Conservation (phyloP, 2,888 invertebrate species). For the Melieria omissa region DNA sequence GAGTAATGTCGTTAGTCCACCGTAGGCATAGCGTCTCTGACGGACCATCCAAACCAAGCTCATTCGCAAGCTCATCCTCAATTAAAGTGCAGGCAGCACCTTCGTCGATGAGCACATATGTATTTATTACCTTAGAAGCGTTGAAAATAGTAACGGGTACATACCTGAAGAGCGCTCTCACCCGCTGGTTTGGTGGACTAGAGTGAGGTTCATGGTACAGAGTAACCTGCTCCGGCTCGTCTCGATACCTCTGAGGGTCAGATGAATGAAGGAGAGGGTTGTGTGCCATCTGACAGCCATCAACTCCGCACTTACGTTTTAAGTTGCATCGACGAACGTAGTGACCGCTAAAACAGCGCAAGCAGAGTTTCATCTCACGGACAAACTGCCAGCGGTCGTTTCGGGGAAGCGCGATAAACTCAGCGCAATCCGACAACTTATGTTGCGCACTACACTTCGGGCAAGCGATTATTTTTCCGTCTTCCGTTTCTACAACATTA, state of each 20-base stretch:
- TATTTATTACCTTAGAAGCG: too few relatives aligned
- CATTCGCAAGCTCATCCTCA: slow-evolving; percentile 30
- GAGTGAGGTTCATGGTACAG: too few relatives aligned
- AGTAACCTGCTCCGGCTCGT: too few relatives aligned
- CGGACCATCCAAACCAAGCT: slow-evolving; percentile 36
- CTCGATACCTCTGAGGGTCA: too few relatives aligned
- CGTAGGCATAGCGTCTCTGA: slow-evolving; percentile 33
- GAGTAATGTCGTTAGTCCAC: slow-evolving; percentile 42
- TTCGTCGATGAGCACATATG: slow-evolving; percentile 40
- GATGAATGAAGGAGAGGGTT: too few relatives aligned
- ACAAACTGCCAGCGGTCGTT: slow-evolving; percentile 26
- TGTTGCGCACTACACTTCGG: slow-evolving; percentile 21
- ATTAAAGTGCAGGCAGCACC: slow-evolving; percentile 40
- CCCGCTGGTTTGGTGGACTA: too few relatives aligned
- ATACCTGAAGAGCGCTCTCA: background rate
- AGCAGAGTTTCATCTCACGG: too few relatives aligned
- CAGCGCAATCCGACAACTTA: slow-evolving; percentile 25
- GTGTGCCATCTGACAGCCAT: slow-evolving; percentile 14
- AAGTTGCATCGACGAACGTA: slow-evolving; percentile 21
- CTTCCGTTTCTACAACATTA: background rate
- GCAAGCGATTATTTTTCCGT: background rate
- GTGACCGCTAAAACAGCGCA: too few relatives aligned
- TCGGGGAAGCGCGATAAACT: background rate
- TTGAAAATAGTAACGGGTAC: background rate
- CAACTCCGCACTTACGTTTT: slow-evolving; percentile 10